Base-by-base conservation (phyloP, 2,113 vertebrate genomes). In the Platysteira castanea region DNA sequence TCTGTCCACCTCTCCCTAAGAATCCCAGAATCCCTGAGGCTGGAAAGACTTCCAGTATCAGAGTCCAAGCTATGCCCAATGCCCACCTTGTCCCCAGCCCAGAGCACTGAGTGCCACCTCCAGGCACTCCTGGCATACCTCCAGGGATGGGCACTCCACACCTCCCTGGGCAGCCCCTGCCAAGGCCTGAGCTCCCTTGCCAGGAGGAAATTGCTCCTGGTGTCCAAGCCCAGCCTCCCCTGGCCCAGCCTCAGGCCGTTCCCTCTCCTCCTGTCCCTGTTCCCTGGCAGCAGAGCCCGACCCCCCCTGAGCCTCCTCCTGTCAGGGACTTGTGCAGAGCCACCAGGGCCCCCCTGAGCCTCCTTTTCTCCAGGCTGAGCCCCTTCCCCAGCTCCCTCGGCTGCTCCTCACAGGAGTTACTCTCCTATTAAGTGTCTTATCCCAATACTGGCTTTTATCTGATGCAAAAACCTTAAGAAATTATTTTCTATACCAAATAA, bases 31-130 rank as follows among this genome's bases (percentile, higher is more conserved):
- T 59, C 19, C 19, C 5, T 30, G 13, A 30, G 44, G 4, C 0
- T 52, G 46, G 60, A 17, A 75, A 75, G 52, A 2, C 2, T n/a
- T n/a, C n/a, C n/a, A n/a, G n/a, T n/a, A n/a, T n/a, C n/a, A n/a
- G n/a, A n/a, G n/a, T n/a, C n/a, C n/a, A n/a, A 39, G 1, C n/a
- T 49, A n/a, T 78, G 30, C 9, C 15, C 11, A 0, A 21, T 49
- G 1, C 5, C 28, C 74, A 70, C 56, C 75, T 41, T 41, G 74
- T 61, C 19, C 23, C 28, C 73, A 64, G 59, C 69, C 49, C 82
- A 64, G 82, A 64, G 82, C 82, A 1, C 27, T 70, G 6, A 87
- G 65, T 79, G 65, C 47, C 74, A 87, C 54, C 0, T 15, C 54
- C 74, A 61, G 84, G 2, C 2, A 15, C 24, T 59, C 56, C 56